These are phyloP conservation scores for Oegoconia quadripuncta DNA, from an alignment of 2,888 invertebrate species.

Conservation along the genomic window DNA sequence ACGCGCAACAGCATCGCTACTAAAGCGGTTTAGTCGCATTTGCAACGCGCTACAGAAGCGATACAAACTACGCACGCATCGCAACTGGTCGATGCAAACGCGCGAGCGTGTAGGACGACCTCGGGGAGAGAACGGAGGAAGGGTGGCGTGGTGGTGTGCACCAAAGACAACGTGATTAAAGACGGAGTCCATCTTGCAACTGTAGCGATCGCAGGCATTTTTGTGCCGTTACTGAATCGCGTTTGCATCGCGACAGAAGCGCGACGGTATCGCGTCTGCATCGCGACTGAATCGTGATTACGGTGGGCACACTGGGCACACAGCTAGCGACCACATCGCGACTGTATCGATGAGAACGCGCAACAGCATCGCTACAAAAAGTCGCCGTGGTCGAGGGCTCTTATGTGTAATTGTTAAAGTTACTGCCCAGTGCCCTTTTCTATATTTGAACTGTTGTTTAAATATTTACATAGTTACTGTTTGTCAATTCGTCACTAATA, in stretches of 20 bases:
- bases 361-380: constrained; percentile 1
- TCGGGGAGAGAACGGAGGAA: neutral
- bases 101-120: neutral
- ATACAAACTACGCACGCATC: neutral
- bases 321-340: constrained; percentile 2
- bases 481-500: no score
- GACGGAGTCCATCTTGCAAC: no score
- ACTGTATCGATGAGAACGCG: constrained; percentile 1
- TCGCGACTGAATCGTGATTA: constrained; percentile 3
- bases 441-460: no score
- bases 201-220: constrained; percentile 9
- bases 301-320: constrained; percentile 1
- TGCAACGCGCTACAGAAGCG: neutral
- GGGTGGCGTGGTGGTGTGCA: neutral
- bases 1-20: no score
- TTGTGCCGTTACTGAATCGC: constrained; percentile 11
- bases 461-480: no score
- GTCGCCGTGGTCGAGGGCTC: constrained; percentile 5
- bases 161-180: no score
- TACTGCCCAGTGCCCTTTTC: no score
- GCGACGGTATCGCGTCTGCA: constrained; percentile 5
- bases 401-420: no score
- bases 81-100: neutral
- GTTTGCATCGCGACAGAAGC: constrained; percentile 11
- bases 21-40: neutral